Conservation (phyloP, 1,140 invertebrate genomes). For the Polypedilum pembai region DNA sequence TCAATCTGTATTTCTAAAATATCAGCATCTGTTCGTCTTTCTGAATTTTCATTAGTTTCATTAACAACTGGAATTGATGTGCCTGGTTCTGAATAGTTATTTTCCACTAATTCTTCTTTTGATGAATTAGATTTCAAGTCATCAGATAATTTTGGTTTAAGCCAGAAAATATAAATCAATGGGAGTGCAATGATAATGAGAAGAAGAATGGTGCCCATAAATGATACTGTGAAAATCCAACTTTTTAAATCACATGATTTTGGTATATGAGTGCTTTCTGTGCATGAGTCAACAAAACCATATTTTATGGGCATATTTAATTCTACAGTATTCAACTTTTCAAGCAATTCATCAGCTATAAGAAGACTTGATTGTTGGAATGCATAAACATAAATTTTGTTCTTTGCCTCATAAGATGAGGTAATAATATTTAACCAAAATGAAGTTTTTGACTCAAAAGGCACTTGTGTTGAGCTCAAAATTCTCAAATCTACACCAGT, state of each 20-base stretch:
- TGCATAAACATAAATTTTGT: background rate
- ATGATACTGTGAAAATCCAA: background rate
- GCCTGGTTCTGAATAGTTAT: background rate
- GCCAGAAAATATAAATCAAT: background rate
- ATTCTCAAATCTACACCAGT: background rate
- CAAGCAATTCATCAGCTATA: background rate
- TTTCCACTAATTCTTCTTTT: background rate
- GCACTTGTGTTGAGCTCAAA: background rate
- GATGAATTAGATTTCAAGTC: background rate
- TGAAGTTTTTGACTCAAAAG: background rate
- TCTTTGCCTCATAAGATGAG: background rate
- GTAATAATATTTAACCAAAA: background rate
- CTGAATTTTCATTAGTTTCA: background rate
- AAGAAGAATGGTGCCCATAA: background rate
- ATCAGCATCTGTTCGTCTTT: background rate
- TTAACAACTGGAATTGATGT: background rate
- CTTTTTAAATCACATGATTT: background rate
- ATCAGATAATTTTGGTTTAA: background rate
- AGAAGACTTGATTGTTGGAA: background rate
- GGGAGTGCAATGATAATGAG: background rate
- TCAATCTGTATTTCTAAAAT: background rate
- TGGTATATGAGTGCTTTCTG: background rate
- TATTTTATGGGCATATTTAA: background rate
- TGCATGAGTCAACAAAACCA: background rate
- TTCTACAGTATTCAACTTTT: background rate